Conservation (phyloP, 2,113 vertebrate species). For the Python bivittatus region DNA sequence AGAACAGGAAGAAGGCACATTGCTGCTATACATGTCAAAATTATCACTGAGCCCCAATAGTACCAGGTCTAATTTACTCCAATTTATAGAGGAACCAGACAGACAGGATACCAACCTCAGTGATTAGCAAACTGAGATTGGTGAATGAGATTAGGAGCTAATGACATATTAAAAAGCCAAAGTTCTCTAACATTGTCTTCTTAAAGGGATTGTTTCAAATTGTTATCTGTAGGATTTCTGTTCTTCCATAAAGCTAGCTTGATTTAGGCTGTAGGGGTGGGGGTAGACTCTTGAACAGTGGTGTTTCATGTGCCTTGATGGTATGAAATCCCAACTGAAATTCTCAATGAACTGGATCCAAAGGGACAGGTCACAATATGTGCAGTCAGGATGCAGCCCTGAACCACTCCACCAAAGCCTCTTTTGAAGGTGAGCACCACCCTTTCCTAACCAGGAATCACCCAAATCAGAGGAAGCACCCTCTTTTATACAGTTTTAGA, state of each 20-base stretch:
- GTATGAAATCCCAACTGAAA: neutral
- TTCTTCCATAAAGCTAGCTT: neutral
- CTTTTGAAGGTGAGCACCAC: neutral
- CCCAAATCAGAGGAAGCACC: neutral
- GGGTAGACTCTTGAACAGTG: neutral
- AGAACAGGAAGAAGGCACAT: neutral
- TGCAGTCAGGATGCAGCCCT: neutral
- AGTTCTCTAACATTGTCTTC: neutral
- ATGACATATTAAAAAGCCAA: neutral
- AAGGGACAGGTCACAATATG: neutral
- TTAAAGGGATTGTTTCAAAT: neutral
- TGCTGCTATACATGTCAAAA: neutral
- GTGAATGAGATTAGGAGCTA: neutral
- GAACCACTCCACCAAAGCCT: neutral
- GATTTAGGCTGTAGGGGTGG: neutral
- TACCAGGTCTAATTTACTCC: neutral
- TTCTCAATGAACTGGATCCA: neutral
- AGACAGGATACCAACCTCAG: neutral
- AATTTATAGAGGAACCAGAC: neutral
- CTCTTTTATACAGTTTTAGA: neutral
- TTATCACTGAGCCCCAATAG: neutral
- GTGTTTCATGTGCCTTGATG: neutral
- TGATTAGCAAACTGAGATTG: neutral
- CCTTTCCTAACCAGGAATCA: neutral
- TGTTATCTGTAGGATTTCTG: neutral